Conservation (phyloP, 2,113 vertebrate genomes). For the Bucco capensis region DNA sequence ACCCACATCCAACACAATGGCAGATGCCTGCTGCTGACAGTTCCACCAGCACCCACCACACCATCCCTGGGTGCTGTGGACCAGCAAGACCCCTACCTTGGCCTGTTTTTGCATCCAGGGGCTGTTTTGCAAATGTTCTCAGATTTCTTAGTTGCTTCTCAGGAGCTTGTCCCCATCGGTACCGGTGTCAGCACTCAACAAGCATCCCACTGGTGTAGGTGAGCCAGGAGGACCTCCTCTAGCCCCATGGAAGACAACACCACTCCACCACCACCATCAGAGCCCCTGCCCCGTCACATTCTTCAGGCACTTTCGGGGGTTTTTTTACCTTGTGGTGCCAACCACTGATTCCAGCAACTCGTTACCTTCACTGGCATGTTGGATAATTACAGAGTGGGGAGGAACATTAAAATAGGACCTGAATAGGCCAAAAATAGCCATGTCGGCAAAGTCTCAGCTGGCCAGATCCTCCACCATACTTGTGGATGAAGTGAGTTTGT, state of each 20-base stretch:
- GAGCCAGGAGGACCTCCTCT: background rate
- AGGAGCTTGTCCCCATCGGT: fast-evolving
- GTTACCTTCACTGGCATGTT: background rate
- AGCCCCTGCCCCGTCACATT: background rate
- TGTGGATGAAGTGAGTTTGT: background rate
- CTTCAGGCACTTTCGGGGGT: background rate
- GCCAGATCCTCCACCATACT: background rate
- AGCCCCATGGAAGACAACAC: background rate
- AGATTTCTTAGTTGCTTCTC: background rate
- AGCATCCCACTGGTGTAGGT: fast-evolving
- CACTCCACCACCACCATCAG: too few relatives aligned
- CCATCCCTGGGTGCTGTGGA: background rate
- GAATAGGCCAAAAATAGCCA: background rate
- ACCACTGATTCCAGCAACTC: background rate
- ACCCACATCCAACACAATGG: background rate
- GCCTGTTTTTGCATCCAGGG: background rate
- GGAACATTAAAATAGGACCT: background rate
- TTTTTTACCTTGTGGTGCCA: conserved; percentile 10
- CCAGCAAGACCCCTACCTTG: background rate
- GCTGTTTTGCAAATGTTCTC: background rate
- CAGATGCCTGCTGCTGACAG: background rate
- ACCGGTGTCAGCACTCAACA: fast-evolving
- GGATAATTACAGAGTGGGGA: background rate
- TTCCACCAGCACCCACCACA: background rate
- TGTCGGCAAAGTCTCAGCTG: fast-evolving